Evolutionary conservation across 2,888 invertebrate species (phyloP).

Genomic region (Zygogramma bicolorata): DNA sequence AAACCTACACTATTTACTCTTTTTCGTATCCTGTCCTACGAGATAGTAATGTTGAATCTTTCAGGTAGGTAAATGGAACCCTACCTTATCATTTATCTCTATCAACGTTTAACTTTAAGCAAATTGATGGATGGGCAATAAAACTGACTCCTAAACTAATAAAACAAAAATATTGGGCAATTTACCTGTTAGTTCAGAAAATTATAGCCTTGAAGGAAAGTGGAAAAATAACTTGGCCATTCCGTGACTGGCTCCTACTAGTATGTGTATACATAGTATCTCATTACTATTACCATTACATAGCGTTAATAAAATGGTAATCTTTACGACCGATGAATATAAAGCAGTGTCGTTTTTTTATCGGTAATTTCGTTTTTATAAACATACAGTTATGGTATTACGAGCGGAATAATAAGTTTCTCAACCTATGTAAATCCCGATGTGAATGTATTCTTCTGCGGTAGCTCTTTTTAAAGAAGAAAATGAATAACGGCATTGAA

Average conservation of each 20-base stretch:
- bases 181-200: constrained; percentile 15
- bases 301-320: constrained; percentile 15
- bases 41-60: background rate
- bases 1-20: background rate
- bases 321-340: constrained; percentile 16
- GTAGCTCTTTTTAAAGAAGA: background rate
- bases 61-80: constrained; percentile 14
- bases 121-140: constrained; percentile 22
- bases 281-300: constrained; percentile 9
- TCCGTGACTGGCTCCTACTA: background rate
- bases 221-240: background rate
- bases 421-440: background rate
- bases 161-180: constrained; percentile 21
- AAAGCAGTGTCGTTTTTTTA: constrained; percentile 10
- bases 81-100: constrained; percentile 23
- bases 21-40: background rate
- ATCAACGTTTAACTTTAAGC: constrained; percentile 17
- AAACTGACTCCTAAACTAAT: constrained; percentile 20
- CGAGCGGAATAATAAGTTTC: background rate
- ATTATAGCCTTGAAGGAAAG: constrained; percentile 13
- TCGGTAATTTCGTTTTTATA: constrained; percentile 3
- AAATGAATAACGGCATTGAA: background rate
- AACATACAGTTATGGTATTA: constrained; percentile 9
- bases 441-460: background rate
- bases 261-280: background rate